These are phyloP conservation scores for Cyprinus carpio DNA, from an alignment of 2,113 vertebrate genomes.

Conservation along the genomic window DNA sequence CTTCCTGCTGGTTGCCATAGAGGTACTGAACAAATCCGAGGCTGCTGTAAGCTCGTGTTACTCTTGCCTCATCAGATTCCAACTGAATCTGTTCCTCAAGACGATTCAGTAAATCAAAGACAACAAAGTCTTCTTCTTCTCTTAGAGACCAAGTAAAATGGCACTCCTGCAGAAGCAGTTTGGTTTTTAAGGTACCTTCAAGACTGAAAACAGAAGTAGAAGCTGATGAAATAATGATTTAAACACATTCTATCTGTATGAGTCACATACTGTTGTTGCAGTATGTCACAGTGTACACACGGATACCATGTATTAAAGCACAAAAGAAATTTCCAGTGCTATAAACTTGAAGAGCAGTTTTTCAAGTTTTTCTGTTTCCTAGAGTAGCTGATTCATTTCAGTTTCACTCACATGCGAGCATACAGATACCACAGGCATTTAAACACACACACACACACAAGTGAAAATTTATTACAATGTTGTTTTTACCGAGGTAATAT, in stretches of 20 bases:
- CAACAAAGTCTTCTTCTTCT: conserved; percentile 63
- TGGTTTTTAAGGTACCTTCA: conserved; percentile 50
- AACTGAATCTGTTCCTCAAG: conserved; percentile 34
- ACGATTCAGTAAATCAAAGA: conserved; percentile 48
- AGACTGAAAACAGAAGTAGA: background rate
- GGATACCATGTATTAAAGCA: too few species aligned
- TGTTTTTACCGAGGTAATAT: too few species aligned
- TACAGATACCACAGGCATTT: too few species aligned
- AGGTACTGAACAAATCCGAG: conserved; percentile 53
- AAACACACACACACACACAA: too few species aligned
- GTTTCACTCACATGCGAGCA: background rate
- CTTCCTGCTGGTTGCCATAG: conserved; percentile 22
- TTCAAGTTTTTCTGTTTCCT: too few species aligned
- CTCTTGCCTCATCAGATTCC: background rate
- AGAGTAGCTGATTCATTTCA: background rate
- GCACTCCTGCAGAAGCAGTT: conserved; percentile 71
- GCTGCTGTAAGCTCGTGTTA: conserved; percentile 42
- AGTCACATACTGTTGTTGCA: background rate
- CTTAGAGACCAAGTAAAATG: conserved; percentile 78
- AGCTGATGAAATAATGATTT: background rate
- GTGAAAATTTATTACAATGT: too few species aligned
- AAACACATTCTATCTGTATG: background rate
- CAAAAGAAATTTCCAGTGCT: too few species aligned
- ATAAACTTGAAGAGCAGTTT: too few species aligned
- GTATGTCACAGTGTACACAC: background rate